Conservation (phyloP, 1,140 invertebrate genomes). For the Drosophila asahinai region DNA sequence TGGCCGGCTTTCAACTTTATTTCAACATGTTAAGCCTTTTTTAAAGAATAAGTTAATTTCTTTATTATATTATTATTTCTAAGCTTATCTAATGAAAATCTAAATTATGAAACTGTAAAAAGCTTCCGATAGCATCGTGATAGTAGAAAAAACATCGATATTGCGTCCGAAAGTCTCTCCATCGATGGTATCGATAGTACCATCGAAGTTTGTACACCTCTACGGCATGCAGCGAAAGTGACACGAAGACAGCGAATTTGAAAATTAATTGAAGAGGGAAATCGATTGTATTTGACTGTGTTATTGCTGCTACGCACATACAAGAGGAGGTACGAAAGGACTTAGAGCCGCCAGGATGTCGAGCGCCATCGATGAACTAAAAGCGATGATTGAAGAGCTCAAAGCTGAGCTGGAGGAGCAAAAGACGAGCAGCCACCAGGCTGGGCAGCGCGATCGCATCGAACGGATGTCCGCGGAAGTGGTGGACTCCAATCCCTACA, state of each 20-base stretch:
- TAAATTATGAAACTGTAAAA: too few relatives aligned
- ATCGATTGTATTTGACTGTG: conserved; percentile 14
- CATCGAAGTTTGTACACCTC: too few relatives aligned
- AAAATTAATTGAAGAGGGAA: conserved; percentile 6
- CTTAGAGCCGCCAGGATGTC: conserved; percentile 16
- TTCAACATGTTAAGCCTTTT: too few relatives aligned
- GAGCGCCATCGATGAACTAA: conserved; percentile 77
- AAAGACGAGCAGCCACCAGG: conserved; percentile 32
- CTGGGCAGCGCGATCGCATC: conserved; percentile 88
- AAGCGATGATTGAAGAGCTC: conserved; percentile 76
- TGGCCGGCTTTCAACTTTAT: conserved; percentile 13
- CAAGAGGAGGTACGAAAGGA: too few relatives aligned
- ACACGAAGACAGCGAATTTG: conserved; percentile 65
- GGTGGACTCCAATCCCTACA: conserved; percentile 99
- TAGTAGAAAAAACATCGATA: too few relatives aligned
- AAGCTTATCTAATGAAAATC: too few relatives aligned
- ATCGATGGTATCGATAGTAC: too few relatives aligned
- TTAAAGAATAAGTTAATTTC: too few relatives aligned
- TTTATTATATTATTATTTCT: too few relatives aligned
- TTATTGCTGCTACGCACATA: conserved; percentile 12
- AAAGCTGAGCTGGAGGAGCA: conserved; percentile 71
- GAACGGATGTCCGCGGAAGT: conserved; percentile 95
- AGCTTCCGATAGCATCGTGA: too few relatives aligned
- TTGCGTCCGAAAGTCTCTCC: too few relatives aligned
- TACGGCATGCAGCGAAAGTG: conserved; percentile 57